Percentiles rank a stretch among this genome's conserved stretches.
These are phyloP conservation scores for Trididemnum nubilum DNA, from an alignment of 23 tunicate species.

Conservation along the genomic window DNA sequence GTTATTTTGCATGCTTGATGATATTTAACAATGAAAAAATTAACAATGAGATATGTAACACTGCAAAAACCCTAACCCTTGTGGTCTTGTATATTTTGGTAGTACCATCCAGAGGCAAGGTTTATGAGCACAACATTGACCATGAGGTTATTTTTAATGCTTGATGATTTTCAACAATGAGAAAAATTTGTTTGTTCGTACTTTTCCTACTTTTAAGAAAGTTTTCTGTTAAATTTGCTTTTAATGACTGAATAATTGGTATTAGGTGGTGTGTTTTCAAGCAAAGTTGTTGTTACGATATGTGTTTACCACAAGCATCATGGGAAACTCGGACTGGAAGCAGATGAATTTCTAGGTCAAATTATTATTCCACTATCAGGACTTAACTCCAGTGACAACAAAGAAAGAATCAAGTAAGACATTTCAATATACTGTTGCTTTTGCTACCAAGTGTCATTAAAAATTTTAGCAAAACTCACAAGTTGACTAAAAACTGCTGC, in stretches of 20 bases:
- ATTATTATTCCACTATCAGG: slow-evolving; percentile 53
- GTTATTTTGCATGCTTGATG: no score
- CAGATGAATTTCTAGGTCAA: slow-evolving; percentile 85
- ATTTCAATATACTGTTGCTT: no score
- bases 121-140: no score
- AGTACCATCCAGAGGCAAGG: no score
- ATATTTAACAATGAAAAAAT: no score
- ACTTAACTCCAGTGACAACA: slow-evolving; percentile 47
- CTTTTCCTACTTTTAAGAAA: no score
- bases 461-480: not conserved
- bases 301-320: slow-evolving; percentile 71
- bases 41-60: no score
- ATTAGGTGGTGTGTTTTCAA: slow-evolving; percentile 49
- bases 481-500: not conserved
- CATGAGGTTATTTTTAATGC: no score
- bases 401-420: slow-evolving; percentile 64
- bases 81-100: no score
- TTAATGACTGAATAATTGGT: not conserved
- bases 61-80: no score
- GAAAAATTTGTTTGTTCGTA: no score
- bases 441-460: slow-evolving; percentile 37
- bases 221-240: not conserved
- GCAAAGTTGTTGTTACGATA: slow-evolving; percentile 57
- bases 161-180: no score
- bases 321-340: slow-evolving; percentile 85